These are phyloP conservation scores for Trissonchulus latispiculum DNA, from an alignment of 2,888 invertebrate genomes.

Conservation along the genomic window DNA sequence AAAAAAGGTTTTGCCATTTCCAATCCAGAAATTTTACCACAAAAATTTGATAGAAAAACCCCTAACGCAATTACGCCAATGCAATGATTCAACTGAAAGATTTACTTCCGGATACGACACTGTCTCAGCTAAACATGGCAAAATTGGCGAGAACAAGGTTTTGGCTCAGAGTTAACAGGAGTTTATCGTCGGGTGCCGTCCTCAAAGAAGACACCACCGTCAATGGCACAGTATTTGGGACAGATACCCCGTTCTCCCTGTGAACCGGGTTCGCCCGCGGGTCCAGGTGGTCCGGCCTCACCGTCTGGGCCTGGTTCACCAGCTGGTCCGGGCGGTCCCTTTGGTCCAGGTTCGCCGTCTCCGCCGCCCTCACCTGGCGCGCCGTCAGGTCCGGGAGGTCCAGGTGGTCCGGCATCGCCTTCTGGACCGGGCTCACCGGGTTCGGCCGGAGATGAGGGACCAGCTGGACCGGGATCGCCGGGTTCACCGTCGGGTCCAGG, in stretches of 20 bases:
- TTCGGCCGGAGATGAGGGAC: background rate
- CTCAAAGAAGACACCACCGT: background rate
- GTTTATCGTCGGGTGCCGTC: background rate
- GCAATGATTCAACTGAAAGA: too few species aligned
- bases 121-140: too few species aligned
- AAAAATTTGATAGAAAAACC: too few species aligned
- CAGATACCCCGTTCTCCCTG: constrained; percentile 8
- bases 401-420: constrained; percentile 1
- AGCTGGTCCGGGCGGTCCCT: background rate
- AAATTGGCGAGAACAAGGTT: too few species aligned
- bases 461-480: background rate
- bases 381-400: background rate
- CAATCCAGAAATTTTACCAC: too few species aligned
- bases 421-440: background rate
- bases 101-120: too few species aligned
- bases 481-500: background rate
- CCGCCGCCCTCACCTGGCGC: background rate
- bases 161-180: too few species aligned
- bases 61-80: too few species aligned
- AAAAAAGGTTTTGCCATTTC: too few species aligned
- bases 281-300: background rate
- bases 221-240: background rate
- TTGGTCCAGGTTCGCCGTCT: background rate
- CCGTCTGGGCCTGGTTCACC: background rate
- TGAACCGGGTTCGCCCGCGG: background rate